Base-by-base conservation (phyloP, 2,888 invertebrate species). In the Pecten maximus region DNA sequence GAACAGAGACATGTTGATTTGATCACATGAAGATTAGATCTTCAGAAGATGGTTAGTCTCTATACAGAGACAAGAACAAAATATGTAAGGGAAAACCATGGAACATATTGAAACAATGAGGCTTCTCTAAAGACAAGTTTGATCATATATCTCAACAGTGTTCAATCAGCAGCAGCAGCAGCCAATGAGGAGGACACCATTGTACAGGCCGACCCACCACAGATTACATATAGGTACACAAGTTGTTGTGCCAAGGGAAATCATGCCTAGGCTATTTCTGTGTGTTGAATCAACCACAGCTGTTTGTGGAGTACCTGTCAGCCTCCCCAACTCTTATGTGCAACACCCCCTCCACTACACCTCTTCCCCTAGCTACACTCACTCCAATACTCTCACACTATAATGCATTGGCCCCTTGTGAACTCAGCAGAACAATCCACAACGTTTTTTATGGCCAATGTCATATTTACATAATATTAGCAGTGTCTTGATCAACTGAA, bases 221-320 rank as follows among this genome's bases (percentile, higher is more conserved):
- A 74, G 74, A 28, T 74, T 35, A 74, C 74, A 28, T 74, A 74
- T 74, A 74, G 74, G 74, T 74, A 74, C 35, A 74, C 74, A 74
- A 74, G 74, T 74, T 74, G 74, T 74, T 74, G 74, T 74, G 74
- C 74, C 74, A 74, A 28, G 35, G 74, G 74, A 28, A 74, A 74
- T 74, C 74, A 74, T 35, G 28, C 35, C 74, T 35, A 74, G 19
- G 74, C 74, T 74, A 74, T 74, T 74, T 74, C 74, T 74, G 74
- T 74, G 35, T 28, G 74, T 74, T 35, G 35, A 74, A 74, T 74
- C 28, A 74, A 74, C 28, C 74, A 74, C 74, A 74, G 74, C 74
- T 74, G 74, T 74, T n/a, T 1, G 74, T 74, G 23, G 74, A 74
- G 74, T 74, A 74, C 74, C 74, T 74, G 74, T 74, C 74, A 74